Conservation (phyloP, 2,888 invertebrate species). For the Apamea monoglypha region DNA sequence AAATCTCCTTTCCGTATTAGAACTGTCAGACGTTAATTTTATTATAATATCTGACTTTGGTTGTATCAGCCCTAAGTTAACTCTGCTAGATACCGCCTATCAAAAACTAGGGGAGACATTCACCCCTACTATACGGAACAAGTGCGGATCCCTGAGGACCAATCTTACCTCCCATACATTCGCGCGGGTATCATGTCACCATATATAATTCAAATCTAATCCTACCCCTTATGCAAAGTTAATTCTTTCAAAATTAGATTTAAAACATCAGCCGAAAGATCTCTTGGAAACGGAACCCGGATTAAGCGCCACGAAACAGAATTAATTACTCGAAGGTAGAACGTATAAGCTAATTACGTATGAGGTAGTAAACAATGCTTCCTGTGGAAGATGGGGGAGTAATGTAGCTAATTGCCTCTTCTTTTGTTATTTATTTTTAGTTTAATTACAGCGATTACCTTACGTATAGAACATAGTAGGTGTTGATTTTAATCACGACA, state of each 20-base stretch:
- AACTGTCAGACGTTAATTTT: too few species aligned
- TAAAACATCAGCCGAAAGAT: constrained; percentile 44
- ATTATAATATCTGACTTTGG: too few species aligned
- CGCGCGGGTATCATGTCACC: background rate
- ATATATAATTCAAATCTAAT: constrained; percentile 44
- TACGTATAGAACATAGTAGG: background rate
- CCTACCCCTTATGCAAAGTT: constrained; percentile 33
- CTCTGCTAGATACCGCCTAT: background rate
- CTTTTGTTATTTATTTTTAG: constrained; percentile 15
- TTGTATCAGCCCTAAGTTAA: background rate
- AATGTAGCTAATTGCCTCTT: constrained; percentile 16
- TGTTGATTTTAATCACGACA: background rate
- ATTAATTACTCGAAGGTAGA: constrained; percentile 64
- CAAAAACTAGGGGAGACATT: background rate
- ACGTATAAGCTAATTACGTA: constrained; percentile 60
- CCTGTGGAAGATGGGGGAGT: constrained; percentile 4
- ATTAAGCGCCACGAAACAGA: constrained; percentile 58
- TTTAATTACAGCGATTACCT: background rate
- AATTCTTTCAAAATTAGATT: constrained; percentile 61
- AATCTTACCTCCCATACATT: constrained; percentile 4
- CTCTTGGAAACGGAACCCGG: constrained; percentile 44
- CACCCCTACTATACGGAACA: background rate
- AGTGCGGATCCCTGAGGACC: background rate
- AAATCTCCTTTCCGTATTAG: too few species aligned
- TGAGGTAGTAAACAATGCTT: constrained; percentile 58